Evolutionary conservation across 2,113 vertebrate genomes (phyloP).

Genomic region (Aix galericulata): DNA sequence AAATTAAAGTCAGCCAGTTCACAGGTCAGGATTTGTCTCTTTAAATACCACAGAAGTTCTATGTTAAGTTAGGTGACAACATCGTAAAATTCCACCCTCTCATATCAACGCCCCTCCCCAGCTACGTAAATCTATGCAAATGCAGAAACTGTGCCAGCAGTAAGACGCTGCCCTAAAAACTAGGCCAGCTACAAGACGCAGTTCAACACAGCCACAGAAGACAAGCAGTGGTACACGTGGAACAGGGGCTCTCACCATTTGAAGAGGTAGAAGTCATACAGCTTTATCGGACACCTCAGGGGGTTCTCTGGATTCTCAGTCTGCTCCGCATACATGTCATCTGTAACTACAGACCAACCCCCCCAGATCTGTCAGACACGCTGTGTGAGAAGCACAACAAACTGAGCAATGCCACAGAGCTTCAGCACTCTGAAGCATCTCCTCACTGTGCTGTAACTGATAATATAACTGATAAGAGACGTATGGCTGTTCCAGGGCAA

Average conservation of each 20-base stretch:
- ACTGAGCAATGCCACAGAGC: neutral
- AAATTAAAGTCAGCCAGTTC: slow-evolving; percentile 15
- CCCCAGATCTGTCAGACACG: slow-evolving; percentile 26
- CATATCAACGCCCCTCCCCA: neutral
- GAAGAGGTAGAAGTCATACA: slow-evolving; percentile 99
- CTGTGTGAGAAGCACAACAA: neutral
- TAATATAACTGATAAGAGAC: neutral
- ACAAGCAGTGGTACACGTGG: neutral
- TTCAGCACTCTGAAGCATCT: neutral
- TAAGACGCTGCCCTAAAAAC: neutral
- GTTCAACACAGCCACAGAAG: neutral
- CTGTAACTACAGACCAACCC: slow-evolving; percentile 85
- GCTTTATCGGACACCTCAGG: slow-evolving; percentile 97
- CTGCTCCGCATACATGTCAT: slow-evolving; percentile 98
- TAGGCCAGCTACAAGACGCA: neutral
- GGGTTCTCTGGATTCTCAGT: slow-evolving; percentile 97
- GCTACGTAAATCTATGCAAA: neutral
- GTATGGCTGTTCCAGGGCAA: neutral
- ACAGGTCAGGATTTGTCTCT: slow-evolving; percentile 35
- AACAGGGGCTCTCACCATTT: slow-evolving; percentile 88
- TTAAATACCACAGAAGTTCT: neutral
- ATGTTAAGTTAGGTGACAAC: neutral
- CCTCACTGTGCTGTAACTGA: neutral
- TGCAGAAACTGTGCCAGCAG: neutral
- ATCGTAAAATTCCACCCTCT: neutral